Evolutionary conservation across 2,888 invertebrate genomes (phyloP).

Genomic region (Hirtodrosophila trivittata): DNA sequence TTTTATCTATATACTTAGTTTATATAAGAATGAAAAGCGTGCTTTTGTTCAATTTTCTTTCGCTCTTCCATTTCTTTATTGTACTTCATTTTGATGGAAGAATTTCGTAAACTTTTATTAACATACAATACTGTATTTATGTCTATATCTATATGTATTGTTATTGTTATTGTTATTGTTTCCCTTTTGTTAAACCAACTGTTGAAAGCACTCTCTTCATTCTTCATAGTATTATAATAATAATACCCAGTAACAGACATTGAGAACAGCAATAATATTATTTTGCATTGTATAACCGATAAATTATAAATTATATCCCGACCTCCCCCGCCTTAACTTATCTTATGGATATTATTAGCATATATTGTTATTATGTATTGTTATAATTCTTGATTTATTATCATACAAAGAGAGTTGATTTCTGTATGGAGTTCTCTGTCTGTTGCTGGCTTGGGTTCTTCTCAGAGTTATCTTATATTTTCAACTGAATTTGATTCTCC

Average conservation of each 20-base stretch:
- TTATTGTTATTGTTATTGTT: too few species aligned
- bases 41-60: background rate
- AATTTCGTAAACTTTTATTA: too few species aligned
- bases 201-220: constrained; percentile 9
- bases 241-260: constrained; percentile 4
- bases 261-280: constrained; percentile 2
- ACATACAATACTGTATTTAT: too few species aligned
- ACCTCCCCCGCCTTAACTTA: too few species aligned
- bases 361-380: background rate
- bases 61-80: too few species aligned
- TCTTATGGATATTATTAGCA: too few species aligned
- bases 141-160: too few species aligned
- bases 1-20: background rate
- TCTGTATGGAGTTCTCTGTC: background rate
- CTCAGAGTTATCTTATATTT: constrained; percentile 5
- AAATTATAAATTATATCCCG: too few species aligned
- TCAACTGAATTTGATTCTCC: too few species aligned
- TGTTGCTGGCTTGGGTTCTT: constrained; percentile 23
- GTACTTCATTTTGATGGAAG: too few species aligned
- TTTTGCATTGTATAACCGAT: background rate
- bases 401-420: background rate
- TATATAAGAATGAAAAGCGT: constrained; percentile 15
- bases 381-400: constrained; percentile 13
- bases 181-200: background rate
- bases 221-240: background rate